Conservation (phyloP, 1,140 invertebrate species). For the Papilio aristodemus region DNA sequence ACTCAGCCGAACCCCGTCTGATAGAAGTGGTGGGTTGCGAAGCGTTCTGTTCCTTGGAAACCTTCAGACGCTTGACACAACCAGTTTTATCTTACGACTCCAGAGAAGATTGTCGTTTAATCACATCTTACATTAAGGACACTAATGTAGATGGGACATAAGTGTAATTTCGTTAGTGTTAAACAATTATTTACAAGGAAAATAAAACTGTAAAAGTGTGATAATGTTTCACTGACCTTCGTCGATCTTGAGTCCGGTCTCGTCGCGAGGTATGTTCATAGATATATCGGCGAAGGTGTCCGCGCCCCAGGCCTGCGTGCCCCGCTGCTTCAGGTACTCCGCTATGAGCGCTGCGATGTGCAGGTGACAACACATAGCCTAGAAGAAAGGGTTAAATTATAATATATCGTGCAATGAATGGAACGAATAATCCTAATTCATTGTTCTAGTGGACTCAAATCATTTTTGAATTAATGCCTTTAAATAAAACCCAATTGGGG, state of each 20-base stretch:
- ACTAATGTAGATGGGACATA: conserved; percentile 12
- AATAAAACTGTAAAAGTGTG: conserved; percentile 42
- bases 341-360: conserved; percentile 96
- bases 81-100: conserved; percentile 70
- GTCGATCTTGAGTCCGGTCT: conserved; percentile 90
- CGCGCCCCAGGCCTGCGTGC: conserved; percentile 88
- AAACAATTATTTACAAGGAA: conserved; percentile 44
- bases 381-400: conserved; percentile 34
- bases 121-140: conserved; percentile 34
- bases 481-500: too few relatives aligned
- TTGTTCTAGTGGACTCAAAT: too few relatives aligned
- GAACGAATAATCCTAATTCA: too few relatives aligned
- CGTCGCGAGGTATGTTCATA: conserved; percentile 91
- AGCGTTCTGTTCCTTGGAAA: conserved; percentile 69
- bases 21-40: conserved; percentile 76
- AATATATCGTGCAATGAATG: too few relatives aligned
- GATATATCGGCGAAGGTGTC: conserved; percentile 91
- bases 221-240: conserved; percentile 79
- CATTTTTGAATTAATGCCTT: too few relatives aligned
- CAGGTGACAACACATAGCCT: conserved; percentile 93
- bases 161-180: conserved; percentile 22
- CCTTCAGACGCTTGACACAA: conserved; percentile 70
- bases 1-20: conserved; percentile 69
- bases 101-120: conserved; percentile 67
- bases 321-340: conserved; percentile 92